These are phyloP conservation scores for Lagopus leucura DNA, from an alignment of 2,113 vertebrate species.

Conservation along the genomic window DNA sequence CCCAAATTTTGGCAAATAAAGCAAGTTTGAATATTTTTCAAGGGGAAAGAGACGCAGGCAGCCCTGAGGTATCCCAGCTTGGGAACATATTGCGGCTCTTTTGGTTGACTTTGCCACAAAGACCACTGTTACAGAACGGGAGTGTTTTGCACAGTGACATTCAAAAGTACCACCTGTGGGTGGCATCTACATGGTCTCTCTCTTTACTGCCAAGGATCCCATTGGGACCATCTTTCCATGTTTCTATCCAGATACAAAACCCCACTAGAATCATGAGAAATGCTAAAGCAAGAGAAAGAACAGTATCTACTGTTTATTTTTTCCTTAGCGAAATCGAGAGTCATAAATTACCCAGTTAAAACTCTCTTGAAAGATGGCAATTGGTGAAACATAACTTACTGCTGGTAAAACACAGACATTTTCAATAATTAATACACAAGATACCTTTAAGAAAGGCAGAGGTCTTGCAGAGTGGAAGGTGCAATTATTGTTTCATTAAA, in stretches of 20 bases:
- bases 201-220: not conserved
- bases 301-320: not conserved
- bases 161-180: rapidly evolving
- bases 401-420: not conserved
- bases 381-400: not conserved
- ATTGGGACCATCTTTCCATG: rapidly evolving
- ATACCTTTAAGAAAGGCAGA: not conserved
- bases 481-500: conserved; percentile 76
- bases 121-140: not conserved
- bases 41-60: not conserved
- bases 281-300: not conserved
- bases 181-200: rapidly evolving
- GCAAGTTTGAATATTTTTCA: not conserved
- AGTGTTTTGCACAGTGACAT: not conserved
- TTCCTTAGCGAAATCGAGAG: not conserved
- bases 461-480: not conserved
- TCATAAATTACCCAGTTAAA: not conserved
- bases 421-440: conserved; percentile 28
- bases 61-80: not conserved
- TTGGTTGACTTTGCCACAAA: not conserved
- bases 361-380: not conserved
- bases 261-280: not conserved
- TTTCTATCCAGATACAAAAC: not conserved
- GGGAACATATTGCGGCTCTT: not conserved
- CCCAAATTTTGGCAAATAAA: not conserved